Base-by-base conservation (phyloP, 2,113 vertebrate species). In the Amazona guildingii region DNA sequence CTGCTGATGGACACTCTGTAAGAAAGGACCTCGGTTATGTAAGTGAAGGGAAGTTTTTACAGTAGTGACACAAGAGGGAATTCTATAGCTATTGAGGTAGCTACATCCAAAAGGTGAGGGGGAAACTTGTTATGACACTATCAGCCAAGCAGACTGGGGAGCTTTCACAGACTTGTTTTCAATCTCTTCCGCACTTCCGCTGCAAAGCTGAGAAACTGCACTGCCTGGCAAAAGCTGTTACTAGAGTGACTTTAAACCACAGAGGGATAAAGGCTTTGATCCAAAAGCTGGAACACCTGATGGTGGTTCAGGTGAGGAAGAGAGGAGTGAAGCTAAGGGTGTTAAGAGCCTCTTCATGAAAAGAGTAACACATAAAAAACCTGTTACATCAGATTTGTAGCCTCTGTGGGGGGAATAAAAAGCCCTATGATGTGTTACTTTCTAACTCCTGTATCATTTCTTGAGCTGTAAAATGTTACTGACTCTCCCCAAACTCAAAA, bases 1-100 rank as follows among this genome's bases (percentile, higher is more conserved):
- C 97, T 99, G 99, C 96, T 98, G 99, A 31, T 99, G 99, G 8
- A 99, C 95, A 17, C 98, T 99, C 99, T 98, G 61, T 43, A 77
- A 79, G 85, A 91, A 86, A 88, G 37, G 43, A 84, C 16, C 35
- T 76, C 91, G 81, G 55, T 80, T 27, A 69, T 48, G 1, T 78
- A 49, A 74, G 63, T 10, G 72, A 35, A 49, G 52, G 6, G 52
- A 83, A 66, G 51, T 33, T 51, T 24, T 54, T 46, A 49, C 25
- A 67, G 31, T 35, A 72, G 19, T 1, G 7, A 46, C 59, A 83
- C 19, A 39, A 52, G 55, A 67, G n/a, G 62, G 64, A 81, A 44
- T 25, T 9, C 66, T 52, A 35, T 3, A 86, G 83, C 35, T 88
- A 28, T 7, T 24, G 28, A 66, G 35, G 7, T 7, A 17, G 33